A percentile compares a stretch with the other conserved stretches of the same genome.
These are phyloP conservation scores for Loxodonta africana DNA, from an alignment of 2,113 vertebrate genomes.

Conservation along the genomic window DNA sequence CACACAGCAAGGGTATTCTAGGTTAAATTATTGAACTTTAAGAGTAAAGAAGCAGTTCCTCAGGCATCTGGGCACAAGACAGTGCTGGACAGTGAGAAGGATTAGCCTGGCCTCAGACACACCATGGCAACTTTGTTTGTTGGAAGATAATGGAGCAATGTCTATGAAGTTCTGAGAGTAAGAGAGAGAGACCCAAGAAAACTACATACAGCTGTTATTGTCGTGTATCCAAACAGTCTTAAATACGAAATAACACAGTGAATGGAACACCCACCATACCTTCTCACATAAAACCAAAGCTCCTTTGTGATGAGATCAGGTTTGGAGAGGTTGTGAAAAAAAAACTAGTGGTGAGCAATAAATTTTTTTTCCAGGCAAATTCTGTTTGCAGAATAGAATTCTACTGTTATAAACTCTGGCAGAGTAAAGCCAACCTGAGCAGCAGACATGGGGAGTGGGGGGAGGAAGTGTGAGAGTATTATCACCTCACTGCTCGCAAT, in stretches of 20 bases:
- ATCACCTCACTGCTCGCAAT: background rate
- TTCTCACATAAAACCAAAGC: background rate
- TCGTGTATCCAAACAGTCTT: background rate
- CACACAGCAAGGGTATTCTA: slow-evolving; percentile 46
- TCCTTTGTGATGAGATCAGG: background rate
- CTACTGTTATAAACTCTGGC: slow-evolving; percentile 14
- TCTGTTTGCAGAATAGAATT: background rate
- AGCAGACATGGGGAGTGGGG: background rate
- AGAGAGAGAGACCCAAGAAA: slow-evolving; percentile 9
- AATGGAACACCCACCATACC: background rate
- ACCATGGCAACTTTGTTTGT: slow-evolving; percentile 14
- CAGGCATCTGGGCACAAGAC: background rate
- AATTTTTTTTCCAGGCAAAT: slow-evolving; percentile 40
- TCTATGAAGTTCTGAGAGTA: slow-evolving; percentile 53
- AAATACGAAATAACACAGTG: background rate
- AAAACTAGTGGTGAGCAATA: background rate
- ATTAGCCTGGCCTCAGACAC: background rate
- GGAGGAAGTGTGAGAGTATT: background rate
- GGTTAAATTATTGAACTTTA: slow-evolving; percentile 70
- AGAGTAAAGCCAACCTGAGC: background rate
- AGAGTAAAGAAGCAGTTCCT: slow-evolving; percentile 58
- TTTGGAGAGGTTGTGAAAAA: slow-evolving; percentile 2
- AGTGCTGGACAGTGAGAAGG: slow-evolving; percentile 6
- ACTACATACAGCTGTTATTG: background rate
- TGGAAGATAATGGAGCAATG: slow-evolving; percentile 20